Evolutionary conservation across 1,140 invertebrate species (phyloP).

Genomic region (Cyphomyrmex costatus): DNA sequence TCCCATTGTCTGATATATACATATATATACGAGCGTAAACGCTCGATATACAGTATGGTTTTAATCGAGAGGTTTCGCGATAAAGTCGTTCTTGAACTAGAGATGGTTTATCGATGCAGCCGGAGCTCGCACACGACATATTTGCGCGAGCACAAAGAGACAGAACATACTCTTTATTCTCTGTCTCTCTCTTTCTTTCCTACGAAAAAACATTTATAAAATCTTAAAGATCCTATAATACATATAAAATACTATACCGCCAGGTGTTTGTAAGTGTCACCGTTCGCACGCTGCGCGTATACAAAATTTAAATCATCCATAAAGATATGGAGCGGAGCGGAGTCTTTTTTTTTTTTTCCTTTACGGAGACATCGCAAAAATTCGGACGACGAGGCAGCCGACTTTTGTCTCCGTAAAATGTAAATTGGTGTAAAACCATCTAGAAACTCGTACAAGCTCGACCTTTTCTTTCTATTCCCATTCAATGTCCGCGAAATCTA

Average conservation of each 20-base stretch:
- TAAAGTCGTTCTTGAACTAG: slow-evolving; percentile 2
- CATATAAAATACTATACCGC: slow-evolving; percentile 75
- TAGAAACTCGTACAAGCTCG: slow-evolving; percentile 46
- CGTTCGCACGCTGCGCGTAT: slow-evolving; percentile 54
- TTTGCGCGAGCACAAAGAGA: slow-evolving; percentile 18
- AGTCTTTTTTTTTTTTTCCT: slow-evolving; percentile 17
- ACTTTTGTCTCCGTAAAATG: slow-evolving; percentile 59
- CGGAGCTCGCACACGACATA: slow-evolving; percentile 23
- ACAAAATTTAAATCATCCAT: slow-evolving; percentile 77
- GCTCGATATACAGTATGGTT: slow-evolving; percentile 61
- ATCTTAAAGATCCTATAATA: slow-evolving; percentile 72
- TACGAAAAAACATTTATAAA: slow-evolving; percentile 75
- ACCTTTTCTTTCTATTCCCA: slow-evolving; percentile 15
- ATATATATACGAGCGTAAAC: slow-evolving; percentile 60
- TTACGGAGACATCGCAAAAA: slow-evolving; percentile 66
- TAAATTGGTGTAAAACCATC: slow-evolving; percentile 62
- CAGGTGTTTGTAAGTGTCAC: slow-evolving; percentile 74
- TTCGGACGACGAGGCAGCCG: slow-evolving; percentile 65
- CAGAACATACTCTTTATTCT: background rate
- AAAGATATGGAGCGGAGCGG: slow-evolving; percentile 73
- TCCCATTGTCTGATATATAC: slow-evolving; percentile 81
- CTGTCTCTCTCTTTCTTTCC: background rate
- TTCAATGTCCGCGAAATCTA: slow-evolving; percentile 76
- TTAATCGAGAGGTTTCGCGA: slow-evolving; percentile 64
- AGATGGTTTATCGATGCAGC: slow-evolving; percentile 29